These are phyloP conservation scores for Scomberomorus guttatus DNA, from an alignment of 2,797 vertebrate genomes.

Conservation along the genomic window DNA sequence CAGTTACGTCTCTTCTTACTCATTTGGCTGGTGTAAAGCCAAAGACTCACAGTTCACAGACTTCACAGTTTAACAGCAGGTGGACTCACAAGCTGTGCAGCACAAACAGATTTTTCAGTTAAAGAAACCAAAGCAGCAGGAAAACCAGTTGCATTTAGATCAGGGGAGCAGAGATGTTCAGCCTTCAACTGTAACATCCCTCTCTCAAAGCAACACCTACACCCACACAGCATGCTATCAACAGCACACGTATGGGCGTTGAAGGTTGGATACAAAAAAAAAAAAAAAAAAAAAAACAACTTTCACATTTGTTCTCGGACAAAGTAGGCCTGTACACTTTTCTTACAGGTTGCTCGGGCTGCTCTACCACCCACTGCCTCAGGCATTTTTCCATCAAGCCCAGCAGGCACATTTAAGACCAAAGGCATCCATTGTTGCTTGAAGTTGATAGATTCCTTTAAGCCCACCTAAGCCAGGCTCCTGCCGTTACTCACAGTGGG, in stretches of 20 bases:
- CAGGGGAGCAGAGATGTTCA: constrained; percentile 29
- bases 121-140: constrained; percentile 51
- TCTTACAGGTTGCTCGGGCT: constrained; percentile 20
- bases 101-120: constrained; percentile 38
- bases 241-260: constrained; percentile 24
- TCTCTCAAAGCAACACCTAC: constrained; percentile 54
- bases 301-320: constrained; percentile 42
- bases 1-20: neutral
- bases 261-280: constrained; percentile 40
- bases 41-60: no score
- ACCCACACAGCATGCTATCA: constrained; percentile 56
- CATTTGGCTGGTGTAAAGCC: neutral
- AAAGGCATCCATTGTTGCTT: constrained; percentile 57
- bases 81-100: constrained; percentile 23
- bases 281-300: neutral
- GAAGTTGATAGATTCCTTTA: constrained; percentile 58
- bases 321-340: constrained; percentile 21
- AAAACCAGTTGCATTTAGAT: constrained; percentile 37
- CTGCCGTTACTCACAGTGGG: constrained; percentile 29
- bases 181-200: constrained; percentile 29
- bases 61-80: constrained; percentile 36
- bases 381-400: constrained; percentile 32
- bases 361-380: constrained; percentile 15
- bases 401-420: constrained; percentile 50
- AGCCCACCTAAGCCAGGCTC: constrained; percentile 36